Evolutionary conservation across 2,888 invertebrate species (phyloP).

Genomic region (Cacoxenus indagator): DNA sequence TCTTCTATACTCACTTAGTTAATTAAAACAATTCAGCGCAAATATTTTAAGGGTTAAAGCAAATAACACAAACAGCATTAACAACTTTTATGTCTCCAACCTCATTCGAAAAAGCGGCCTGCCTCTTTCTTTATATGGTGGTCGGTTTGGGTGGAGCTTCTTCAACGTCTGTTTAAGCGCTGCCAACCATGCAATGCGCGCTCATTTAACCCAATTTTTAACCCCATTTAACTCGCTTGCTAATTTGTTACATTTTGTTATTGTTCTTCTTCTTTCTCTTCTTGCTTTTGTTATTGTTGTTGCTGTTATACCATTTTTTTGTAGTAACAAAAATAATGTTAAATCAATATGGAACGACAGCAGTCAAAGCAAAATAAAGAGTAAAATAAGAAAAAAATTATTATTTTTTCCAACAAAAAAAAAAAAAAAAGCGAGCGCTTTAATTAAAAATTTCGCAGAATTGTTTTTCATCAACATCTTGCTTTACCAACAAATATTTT

Average conservation of each 20-base stretch:
- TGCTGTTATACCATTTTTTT: constrained; percentile 39
- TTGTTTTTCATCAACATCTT: constrained; percentile 1
- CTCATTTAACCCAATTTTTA: not conserved
- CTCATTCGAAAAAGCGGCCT: constrained; percentile 5
- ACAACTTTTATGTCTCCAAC: constrained; percentile 1
- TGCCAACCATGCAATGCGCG: not conserved
- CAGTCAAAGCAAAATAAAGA: not conserved
- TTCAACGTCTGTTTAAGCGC: not conserved
- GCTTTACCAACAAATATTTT: not conserved
- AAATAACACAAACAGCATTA: constrained; percentile 1
- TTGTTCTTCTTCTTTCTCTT: not conserved
- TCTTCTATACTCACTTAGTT: constrained; percentile 49
- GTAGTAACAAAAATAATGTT: constrained; percentile 33
- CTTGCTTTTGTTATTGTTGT: constrained; percentile 39
- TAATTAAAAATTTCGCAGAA: not conserved
- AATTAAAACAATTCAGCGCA: constrained; percentile 56
- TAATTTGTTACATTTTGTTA: not conserved
- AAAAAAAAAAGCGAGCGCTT: not conserved
- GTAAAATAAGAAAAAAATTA: constrained; percentile 41
- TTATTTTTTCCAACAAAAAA: constrained; percentile 41
- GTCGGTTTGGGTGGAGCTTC: constrained; percentile 9
- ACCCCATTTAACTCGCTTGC: not conserved
- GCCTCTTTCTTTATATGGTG: not conserved
- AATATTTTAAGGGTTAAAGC: constrained; percentile 58
- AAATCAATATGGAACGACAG: constrained; percentile 33